phyloP scores from a whole-genome alignment of 1,140 invertebrate genomes.

The Rhagoletis pomonella region DNA sequence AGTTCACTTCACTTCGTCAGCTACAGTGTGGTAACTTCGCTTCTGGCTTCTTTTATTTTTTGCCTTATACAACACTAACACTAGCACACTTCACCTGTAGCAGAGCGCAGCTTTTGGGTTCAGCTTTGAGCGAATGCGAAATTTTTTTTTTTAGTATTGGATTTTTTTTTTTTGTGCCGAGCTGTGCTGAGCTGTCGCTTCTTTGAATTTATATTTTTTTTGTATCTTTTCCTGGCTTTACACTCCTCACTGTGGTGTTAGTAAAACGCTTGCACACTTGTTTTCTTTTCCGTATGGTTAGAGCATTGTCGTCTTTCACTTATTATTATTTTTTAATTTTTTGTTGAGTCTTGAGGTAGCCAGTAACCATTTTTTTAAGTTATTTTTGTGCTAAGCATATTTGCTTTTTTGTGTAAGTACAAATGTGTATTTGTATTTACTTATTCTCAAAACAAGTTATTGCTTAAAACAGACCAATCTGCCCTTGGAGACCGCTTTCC shows the following conservation, averaged over 20 bases:
- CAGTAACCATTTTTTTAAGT: neutral
- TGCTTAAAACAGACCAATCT: neutral
- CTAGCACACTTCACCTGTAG: constrained; percentile 27
- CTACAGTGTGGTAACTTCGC: neutral
- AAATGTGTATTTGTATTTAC: neutral
- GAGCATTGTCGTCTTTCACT: constrained; percentile 3
- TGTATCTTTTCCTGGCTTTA: constrained; percentile 23
- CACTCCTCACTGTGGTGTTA: constrained; percentile 17
- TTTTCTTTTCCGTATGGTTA: neutral
- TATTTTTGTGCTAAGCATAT: constrained; percentile 4
- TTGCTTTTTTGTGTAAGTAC: neutral
- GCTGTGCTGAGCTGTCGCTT: neutral
- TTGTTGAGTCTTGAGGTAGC: neutral
- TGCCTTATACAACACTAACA: neutral
- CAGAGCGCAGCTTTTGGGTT: neutral
- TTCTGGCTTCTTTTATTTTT: neutral
- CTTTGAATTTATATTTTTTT: constrained; percentile 12
- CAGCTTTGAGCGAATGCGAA: neutral
- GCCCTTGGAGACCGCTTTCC: too few species aligned
- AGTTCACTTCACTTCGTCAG: neutral
- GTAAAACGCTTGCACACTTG: constrained; percentile 10
- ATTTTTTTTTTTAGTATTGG: constrained; percentile 29
- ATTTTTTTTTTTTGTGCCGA: neutral
- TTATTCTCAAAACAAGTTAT: neutral
- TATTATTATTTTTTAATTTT: neutral